phyloP scores from a whole-genome alignment of 2,888 invertebrate genomes.

The Oeneis ivallda region DNA sequence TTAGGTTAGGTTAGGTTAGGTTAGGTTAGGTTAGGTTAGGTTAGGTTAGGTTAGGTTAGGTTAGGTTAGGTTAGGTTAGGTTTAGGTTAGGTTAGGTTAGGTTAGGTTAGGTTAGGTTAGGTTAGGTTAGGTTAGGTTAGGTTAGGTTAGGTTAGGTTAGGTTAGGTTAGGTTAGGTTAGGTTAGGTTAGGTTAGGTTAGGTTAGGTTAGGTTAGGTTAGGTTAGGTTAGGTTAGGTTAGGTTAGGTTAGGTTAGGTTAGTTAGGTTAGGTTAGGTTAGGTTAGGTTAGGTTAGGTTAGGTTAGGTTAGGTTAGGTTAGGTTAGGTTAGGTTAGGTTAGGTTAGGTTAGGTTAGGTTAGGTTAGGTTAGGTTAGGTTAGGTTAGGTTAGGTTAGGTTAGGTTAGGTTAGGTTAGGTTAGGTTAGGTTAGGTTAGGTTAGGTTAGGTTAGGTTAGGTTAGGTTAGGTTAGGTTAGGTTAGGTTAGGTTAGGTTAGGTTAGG shows the following conservation, averaged over 20 bases:
- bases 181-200: slow-evolving; percentile 10
- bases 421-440: slow-evolving; percentile 10
- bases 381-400: slow-evolving; percentile 7
- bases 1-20: slow-evolving; percentile 16
- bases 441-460: slow-evolving; percentile 8
- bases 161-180: slow-evolving; percentile 10
- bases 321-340: slow-evolving; percentile 9
- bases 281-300: slow-evolving; percentile 5
- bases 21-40: slow-evolving; percentile 32
- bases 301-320: slow-evolving; percentile 7
- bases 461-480: slow-evolving; percentile 2
- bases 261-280: slow-evolving; percentile 1
- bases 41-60: slow-evolving; percentile 38
- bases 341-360: slow-evolving; percentile 8
- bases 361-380: slow-evolving; percentile 10
- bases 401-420: slow-evolving; percentile 9
- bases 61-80: slow-evolving; percentile 38
- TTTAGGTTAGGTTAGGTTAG: slow-evolving; percentile 16
- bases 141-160: slow-evolving; percentile 2
- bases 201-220: slow-evolving; percentile 9
- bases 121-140: slow-evolving; percentile 7
- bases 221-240: slow-evolving; percentile 10
- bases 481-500: slow-evolving; percentile 35
- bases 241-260: slow-evolving; percentile 10
- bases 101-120: slow-evolving; percentile 10